Base-by-base conservation (phyloP, 2,797 vertebrate genomes). In the Diglossa cyanea region DNA sequence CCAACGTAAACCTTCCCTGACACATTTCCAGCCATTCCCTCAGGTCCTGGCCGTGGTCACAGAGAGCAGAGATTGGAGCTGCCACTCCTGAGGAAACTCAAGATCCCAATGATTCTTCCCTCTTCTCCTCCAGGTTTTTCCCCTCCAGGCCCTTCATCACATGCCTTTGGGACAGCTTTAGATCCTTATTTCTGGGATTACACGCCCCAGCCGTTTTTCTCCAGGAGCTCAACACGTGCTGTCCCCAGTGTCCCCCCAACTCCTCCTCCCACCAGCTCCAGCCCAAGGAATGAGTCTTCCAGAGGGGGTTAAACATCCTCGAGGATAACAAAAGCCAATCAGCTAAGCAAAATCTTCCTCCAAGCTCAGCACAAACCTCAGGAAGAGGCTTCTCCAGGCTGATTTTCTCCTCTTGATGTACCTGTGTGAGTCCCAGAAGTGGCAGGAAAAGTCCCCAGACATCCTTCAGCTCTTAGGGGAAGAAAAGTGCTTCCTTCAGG, bases 311-410 rank as follows among this genome's bases (percentile, higher is more conserved):
- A 55, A 87, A 87, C 6, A 33, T 37, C 30, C 68, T 62, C 0
- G 2, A 83, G 48, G 28, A 55, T 26, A 92, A 75, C 2, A 40
- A 10, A 83, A 90, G 48, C 37, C 25, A 63, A 30, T 14, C 72
- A 89, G 74, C 57, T 83, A 28, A 79, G 82, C 35, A n/a, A 54
- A 74, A 91, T 44, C 47, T 63, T 94, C 75, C 75, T 89, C 90
- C 86, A 24, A 82, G 84, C 86, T 93, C 94, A 96, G 93, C 84
- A 91, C 18, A 84, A 93, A 93, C 35, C 44, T 86, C 20, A 3
- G 8, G 13, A 77, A 94, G 58, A 63, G 30, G 72, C 24, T 92
- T 88, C 73, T 66, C 5, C 0, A 3, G 63, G 63, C 39, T 35
- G 42, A 72, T 78, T 61, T 31, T 63, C 57, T 76, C 31, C 50